Conservation (phyloP, 2,888 invertebrate species). For the Diarsia brunnea region DNA sequence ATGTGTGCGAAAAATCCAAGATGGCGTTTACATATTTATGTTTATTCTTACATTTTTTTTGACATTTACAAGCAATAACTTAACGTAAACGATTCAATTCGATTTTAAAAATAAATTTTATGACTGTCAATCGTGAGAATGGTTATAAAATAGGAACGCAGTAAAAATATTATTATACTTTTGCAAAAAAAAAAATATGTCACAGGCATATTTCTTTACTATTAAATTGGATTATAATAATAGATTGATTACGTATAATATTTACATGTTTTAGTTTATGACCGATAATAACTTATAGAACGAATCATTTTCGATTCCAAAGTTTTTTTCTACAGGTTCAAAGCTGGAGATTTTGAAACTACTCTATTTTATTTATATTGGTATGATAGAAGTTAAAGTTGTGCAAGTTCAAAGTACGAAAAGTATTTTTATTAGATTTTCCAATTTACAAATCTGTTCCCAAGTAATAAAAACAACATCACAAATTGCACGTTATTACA, state of each 20-base stretch:
- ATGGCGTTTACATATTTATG: slow-evolving; percentile 26
- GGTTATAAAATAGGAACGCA: slow-evolving; percentile 45
- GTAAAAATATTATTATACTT: slow-evolving; percentile 25
- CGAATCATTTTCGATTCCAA: neutral
- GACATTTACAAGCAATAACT: slow-evolving; percentile 69
- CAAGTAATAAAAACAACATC: slow-evolving; percentile 24
- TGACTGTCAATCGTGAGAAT: slow-evolving; percentile 51
- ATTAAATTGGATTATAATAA: slow-evolving; percentile 38
- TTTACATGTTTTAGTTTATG: slow-evolving; percentile 39
- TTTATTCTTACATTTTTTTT: slow-evolving; percentile 54
- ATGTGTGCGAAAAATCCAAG: slow-evolving; percentile 39
- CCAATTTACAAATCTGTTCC: slow-evolving; percentile 15
- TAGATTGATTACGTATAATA: slow-evolving; percentile 38
- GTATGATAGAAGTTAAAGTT: neutral
- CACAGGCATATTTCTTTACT: slow-evolving; percentile 16
- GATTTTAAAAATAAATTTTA: slow-evolving; percentile 54
- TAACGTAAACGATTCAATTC: slow-evolving; percentile 60
- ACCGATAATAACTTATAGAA: slow-evolving; percentile 37
- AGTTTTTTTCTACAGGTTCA: slow-evolving; percentile 2
- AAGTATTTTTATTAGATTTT: slow-evolving; percentile 12
- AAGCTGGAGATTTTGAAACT: neutral
- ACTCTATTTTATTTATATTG: neutral
- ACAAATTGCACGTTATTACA: slow-evolving; percentile 38
- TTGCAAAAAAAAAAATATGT: slow-evolving; percentile 39
- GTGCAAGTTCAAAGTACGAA: neutral